Conservation (phyloP, 2,113 vertebrate genomes). For the western clawed frog (Xenopus tropicalis) region DNA sequence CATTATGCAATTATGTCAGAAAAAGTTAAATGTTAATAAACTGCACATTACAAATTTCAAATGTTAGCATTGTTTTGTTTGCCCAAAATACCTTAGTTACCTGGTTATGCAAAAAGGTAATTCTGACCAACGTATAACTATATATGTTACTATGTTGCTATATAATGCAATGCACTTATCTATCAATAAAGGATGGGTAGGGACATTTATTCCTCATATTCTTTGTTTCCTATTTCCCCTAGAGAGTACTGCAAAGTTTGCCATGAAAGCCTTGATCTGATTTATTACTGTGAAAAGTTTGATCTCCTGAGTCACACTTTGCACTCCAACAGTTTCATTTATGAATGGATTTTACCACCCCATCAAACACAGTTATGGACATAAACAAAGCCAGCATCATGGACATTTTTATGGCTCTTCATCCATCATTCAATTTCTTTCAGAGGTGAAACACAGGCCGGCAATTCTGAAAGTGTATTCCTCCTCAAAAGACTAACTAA, state of each 20-base stretch:
- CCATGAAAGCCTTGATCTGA: slow-evolving; percentile 31
- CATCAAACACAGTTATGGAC: slow-evolving; percentile 38
- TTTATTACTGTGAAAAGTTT: slow-evolving; percentile 36
- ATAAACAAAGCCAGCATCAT: slow-evolving; percentile 32
- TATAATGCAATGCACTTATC: not conserved
- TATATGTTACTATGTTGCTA: not conserved
- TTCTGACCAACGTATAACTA: too few species aligned
- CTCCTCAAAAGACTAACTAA: slow-evolving; percentile 24
- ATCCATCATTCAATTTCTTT: slow-evolving; percentile 42
- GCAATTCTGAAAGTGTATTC: slow-evolving; percentile 18
- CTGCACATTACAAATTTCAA: too few species aligned
- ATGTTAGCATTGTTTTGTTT: too few species aligned
- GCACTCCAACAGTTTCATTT: slow-evolving; percentile 29
- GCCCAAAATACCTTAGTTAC: too few species aligned
- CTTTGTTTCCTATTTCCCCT: not conserved
- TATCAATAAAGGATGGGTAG: not conserved
- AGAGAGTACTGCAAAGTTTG: slow-evolving; percentile 24
- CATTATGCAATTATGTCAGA: too few species aligned
- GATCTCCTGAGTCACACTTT: slow-evolving; percentile 23
- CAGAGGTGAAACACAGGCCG: slow-evolving; percentile 40
- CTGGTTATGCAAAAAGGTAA: too few species aligned
- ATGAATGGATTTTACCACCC: slow-evolving; percentile 37
- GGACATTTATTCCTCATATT: slow-evolving; percentile 1
- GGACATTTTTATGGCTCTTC: slow-evolving; percentile 36
- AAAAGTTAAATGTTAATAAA: too few species aligned